These are phyloP conservation scores for Dendrocincla tyrannina DNA, from an alignment of 2,797 vertebrate species.

Conservation along the genomic window DNA sequence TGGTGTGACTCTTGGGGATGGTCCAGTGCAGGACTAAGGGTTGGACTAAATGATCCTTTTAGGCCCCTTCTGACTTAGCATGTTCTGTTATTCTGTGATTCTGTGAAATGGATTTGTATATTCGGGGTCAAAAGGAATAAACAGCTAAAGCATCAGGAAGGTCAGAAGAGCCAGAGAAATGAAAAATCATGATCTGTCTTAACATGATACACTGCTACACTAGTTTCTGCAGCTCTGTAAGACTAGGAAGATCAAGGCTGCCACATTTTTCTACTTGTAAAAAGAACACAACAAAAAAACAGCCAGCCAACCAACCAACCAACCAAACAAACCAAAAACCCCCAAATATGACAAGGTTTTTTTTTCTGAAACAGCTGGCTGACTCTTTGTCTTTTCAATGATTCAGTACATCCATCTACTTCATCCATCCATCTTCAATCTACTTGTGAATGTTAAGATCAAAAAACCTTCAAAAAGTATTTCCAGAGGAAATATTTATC, in stretches of 20 bases:
- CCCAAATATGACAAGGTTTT: background rate
- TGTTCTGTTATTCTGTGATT: background rate
- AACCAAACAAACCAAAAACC: background rate
- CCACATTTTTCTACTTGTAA: background rate
- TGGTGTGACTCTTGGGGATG: background rate
- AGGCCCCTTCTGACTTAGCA: background rate
- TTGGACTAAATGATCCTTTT: background rate
- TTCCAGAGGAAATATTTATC: background rate
- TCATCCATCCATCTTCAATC: too few relatives aligned
- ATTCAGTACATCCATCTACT: background rate
- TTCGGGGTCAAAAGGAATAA: background rate
- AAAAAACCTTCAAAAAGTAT: too few relatives aligned
- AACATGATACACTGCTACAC: background rate
- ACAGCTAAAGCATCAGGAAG: background rate
- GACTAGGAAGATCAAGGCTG: background rate
- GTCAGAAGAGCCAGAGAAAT: background rate
- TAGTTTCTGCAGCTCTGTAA: background rate
- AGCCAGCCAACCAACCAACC: background rate
- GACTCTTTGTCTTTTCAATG: background rate
- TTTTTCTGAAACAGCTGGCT: background rate
- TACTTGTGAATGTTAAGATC: too few relatives aligned
- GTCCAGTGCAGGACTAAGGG: background rate
- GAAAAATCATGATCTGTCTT: background rate
- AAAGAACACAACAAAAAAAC: background rate
- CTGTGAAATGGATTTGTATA: background rate